Percentiles rank a stretch among this genome's conserved stretches.
Evolutionary conservation across 2,888 invertebrate species (phyloP).

Genomic region (Epistrophe eligans): DNA sequence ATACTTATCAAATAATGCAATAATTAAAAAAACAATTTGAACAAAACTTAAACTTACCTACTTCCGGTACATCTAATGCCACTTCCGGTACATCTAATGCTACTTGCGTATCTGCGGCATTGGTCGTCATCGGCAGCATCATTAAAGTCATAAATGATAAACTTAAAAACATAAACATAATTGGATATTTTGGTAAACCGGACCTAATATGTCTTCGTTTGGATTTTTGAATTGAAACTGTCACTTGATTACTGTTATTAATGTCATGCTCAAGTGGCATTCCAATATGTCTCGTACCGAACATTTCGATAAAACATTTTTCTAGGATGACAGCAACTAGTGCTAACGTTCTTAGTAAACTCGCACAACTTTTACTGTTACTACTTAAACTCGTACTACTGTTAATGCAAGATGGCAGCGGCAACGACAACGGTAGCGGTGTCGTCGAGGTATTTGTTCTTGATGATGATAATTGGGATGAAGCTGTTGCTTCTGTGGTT

Average conservation of each 20-base stretch:
- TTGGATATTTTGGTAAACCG: constrained; percentile 55
- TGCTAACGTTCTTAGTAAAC: constrained; percentile 66
- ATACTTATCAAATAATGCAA: too few relatives aligned
- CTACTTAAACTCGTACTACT: constrained; percentile 56
- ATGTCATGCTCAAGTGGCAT: constrained; percentile 41
- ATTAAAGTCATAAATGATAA: constrained; percentile 49
- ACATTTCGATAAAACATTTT: constrained; percentile 61
- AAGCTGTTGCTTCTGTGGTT: constrained; percentile 25
- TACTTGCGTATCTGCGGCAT: constrained; percentile 21
- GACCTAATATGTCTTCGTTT: constrained; percentile 44
- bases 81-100: constrained; percentile 17
- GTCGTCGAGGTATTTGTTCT: constrained; percentile 52
- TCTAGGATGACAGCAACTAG: constrained; percentile 52
- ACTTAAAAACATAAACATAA: constrained; percentile 51
- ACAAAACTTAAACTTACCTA: constrained; percentile 58
- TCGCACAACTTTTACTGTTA: constrained; percentile 53
- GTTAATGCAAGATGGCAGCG: constrained; percentile 43
- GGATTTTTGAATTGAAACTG: constrained; percentile 41
- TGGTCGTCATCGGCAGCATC: constrained; percentile 39
- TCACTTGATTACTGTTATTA: constrained; percentile 48
- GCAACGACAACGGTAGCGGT: not conserved
- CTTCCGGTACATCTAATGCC: constrained; percentile 53
- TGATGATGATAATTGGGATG: constrained; percentile 42
- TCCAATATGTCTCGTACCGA: constrained; percentile 47
- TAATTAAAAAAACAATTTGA: too few relatives aligned